Percentiles rank a stretch among this genome's conserved stretches.
Evolutionary conservation across 2,113 vertebrate genomes (phyloP).

Genomic region (Pitta sordida): DNA sequence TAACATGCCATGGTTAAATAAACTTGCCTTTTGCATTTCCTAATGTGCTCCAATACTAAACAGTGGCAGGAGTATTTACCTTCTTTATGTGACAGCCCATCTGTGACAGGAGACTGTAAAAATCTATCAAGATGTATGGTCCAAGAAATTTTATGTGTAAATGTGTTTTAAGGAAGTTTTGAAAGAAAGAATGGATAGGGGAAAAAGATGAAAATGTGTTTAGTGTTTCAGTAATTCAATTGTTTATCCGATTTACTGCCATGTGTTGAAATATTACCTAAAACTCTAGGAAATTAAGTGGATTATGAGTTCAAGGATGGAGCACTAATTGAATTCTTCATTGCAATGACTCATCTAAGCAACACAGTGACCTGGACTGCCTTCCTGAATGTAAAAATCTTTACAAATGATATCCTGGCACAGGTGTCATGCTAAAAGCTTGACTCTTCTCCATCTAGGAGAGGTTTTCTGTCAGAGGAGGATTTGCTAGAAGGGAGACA

Average conservation of each 20-base stretch:
- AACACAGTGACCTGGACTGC: background rate
- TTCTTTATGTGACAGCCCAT: background rate
- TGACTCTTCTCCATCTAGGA: background rate
- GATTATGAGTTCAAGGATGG: slow-evolving; percentile 15
- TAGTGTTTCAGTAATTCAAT: slow-evolving; percentile 2
- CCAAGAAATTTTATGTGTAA: background rate
- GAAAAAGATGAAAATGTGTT: background rate
- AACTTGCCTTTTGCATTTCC: background rate
- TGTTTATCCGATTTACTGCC: background rate
- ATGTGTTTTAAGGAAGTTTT: background rate
- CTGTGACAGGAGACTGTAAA: background rate
- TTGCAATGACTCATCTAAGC: slow-evolving; percentile 20
- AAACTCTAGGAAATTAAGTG: slow-evolving; percentile 42
- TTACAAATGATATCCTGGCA: background rate
- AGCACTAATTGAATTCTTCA: slow-evolving; percentile 43
- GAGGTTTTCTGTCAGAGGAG: background rate
- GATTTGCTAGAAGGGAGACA: background rate
- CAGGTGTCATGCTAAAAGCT: background rate
- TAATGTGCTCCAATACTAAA: background rate
- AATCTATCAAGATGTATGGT: background rate
- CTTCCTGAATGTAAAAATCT: background rate
- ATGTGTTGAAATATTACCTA: slow-evolving; percentile 9
- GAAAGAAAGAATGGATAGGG: background rate
- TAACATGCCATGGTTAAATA: background rate
- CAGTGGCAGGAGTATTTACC: background rate